These are phyloP conservation scores for Takifugu ocellatus DNA, from an alignment of 2,797 vertebrate species.

Conservation along the genomic window DNA sequence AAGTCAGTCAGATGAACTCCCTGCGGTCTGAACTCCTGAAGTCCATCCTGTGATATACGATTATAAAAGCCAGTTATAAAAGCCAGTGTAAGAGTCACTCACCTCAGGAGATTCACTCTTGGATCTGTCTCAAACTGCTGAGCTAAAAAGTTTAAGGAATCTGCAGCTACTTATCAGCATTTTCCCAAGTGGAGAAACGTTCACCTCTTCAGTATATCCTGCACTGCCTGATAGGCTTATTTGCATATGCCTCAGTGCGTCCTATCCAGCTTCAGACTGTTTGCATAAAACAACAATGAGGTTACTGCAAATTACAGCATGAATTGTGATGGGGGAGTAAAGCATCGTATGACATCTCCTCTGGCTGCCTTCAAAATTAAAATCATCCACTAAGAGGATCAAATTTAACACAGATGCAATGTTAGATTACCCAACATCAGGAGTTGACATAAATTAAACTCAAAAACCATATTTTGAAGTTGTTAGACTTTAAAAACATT, in stretches of 20 bases:
- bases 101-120: slow-evolving; percentile 28
- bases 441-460: no score
- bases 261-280: slow-evolving; percentile 76
- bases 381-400: no score
- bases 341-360: background rate
- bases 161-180: slow-evolving; percentile 66
- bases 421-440: no score
- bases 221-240: slow-evolving; percentile 53
- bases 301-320: slow-evolving; percentile 62
- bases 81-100: slow-evolving; percentile 25
- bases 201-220: slow-evolving; percentile 62
- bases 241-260: slow-evolving; percentile 75
- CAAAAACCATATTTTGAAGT: no score
- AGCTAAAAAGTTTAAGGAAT: slow-evolving; percentile 55
- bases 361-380: background rate
- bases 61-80: background rate
- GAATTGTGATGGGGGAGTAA: background rate
- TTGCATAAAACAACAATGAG: slow-evolving; percentile 86
- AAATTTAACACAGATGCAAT: no score
- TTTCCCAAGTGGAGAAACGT: slow-evolving; percentile 74
- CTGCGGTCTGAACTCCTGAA: background rate
- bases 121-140: slow-evolving; percentile 7
- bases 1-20: slow-evolving; percentile 59
- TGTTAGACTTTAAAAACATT: no score
- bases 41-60: background rate